phyloP scores from a whole-genome alignment of 2,797 vertebrate species.

The Netta rufina region DNA sequence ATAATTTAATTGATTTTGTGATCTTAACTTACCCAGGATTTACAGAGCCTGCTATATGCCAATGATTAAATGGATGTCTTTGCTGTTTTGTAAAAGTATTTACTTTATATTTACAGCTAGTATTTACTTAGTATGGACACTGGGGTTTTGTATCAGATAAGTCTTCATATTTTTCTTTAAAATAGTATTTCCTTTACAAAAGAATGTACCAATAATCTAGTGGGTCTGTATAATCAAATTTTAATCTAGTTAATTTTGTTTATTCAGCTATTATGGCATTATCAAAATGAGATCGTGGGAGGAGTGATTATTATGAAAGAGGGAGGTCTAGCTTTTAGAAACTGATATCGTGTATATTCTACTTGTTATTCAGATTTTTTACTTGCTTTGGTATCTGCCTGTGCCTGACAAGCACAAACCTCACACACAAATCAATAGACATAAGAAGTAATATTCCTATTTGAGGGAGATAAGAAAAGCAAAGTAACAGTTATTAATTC shows the following conservation, averaged over 20 bases:
- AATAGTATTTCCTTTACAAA: not conserved
- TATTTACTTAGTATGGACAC: not conserved
- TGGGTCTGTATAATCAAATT: not conserved
- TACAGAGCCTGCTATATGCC: not conserved
- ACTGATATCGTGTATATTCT: not conserved
- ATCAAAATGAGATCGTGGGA: not conserved
- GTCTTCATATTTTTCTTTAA: not conserved
- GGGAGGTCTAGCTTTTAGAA: not conserved
- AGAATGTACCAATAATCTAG: not conserved
- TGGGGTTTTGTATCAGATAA: not conserved
- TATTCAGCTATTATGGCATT: not conserved
- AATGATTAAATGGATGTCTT: not conserved
- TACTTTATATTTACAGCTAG: not conserved
- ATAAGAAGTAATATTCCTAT: not conserved
- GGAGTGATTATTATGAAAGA: not conserved
- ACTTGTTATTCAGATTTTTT: conserved; percentile 2
- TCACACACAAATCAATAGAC: not conserved
- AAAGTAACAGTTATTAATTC: not conserved
- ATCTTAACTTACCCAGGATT: not conserved
- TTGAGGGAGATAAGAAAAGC: not conserved
- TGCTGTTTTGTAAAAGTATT: not conserved
- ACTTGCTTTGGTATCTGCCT: not conserved
- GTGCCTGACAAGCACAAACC: not conserved
- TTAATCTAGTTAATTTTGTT: conserved; percentile 19
- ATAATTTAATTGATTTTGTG: not conserved